Evolutionary conservation across 1,140 invertebrate genomes (phyloP).

Genomic region (Rhynchophorus ferrugineus): DNA sequence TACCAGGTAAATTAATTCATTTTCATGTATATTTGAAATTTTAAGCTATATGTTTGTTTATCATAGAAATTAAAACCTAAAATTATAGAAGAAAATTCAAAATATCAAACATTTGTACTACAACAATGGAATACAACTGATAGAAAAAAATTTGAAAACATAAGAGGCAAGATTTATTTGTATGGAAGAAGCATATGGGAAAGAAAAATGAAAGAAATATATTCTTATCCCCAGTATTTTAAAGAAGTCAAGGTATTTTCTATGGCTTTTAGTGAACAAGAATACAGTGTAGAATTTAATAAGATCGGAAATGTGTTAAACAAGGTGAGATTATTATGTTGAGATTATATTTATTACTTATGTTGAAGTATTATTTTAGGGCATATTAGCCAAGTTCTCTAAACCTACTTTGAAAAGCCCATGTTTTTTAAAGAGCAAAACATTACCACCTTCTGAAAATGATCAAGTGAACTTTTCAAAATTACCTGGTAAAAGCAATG

Average conservation of each 20-base stretch:
- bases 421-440: slow-evolving; percentile 10
- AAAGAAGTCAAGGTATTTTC: slow-evolving; percentile 20
- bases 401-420: slow-evolving; percentile 21
- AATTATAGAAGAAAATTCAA: slow-evolving; percentile 27
- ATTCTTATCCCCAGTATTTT: slow-evolving; percentile 26
- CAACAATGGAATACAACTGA: slow-evolving; percentile 19
- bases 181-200: slow-evolving; percentile 16
- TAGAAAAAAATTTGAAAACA: background rate
- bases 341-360: background rate
- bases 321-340: slow-evolving; percentile 19
- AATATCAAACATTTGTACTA: slow-evolving; percentile 22
- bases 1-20: slow-evolving; percentile 12
- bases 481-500: slow-evolving; percentile 22
- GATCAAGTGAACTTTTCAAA: slow-evolving; percentile 18
- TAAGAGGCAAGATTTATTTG: slow-evolving; percentile 10
- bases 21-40: background rate
- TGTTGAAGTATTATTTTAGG: slow-evolving; percentile 23
- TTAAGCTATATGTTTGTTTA: background rate
- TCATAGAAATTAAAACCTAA: slow-evolving; percentile 26
- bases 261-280: slow-evolving; percentile 24
- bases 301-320: slow-evolving; percentile 26
- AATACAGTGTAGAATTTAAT: slow-evolving; percentile 24
- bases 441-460: slow-evolving; percentile 13
- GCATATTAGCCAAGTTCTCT: slow-evolving; percentile 25
- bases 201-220: slow-evolving; percentile 18